A percentile compares a stretch with the other conserved stretches of the same genome.
Conservation (phyloP, 64 coral and sea anemone genomes). For the Montipora sp. region DNA sequence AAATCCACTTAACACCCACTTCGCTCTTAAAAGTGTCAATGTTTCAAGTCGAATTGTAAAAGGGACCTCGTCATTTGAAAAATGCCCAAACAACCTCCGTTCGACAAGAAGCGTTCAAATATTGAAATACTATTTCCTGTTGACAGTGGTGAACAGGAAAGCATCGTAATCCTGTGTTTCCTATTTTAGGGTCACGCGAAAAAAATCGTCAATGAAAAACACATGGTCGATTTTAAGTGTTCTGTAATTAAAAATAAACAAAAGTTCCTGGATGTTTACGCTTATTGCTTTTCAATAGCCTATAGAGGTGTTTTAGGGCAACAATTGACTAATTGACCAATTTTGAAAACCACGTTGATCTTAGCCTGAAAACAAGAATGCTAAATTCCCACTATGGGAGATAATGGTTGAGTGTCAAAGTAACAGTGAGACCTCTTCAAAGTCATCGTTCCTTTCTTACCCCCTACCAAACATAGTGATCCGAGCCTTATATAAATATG, state of each 20-base stretch:
- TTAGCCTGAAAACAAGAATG: conserved; percentile 2
- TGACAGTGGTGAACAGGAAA: conserved; percentile 50
- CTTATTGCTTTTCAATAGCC: conserved; percentile 56
- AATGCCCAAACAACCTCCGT: neutral
- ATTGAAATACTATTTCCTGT: conserved; percentile 48
- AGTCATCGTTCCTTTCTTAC: conserved; percentile 46
- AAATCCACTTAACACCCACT: conserved; percentile 37
- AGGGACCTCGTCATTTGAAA: neutral
- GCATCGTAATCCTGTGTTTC: conserved; percentile 22
- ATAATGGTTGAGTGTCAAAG: conserved; percentile 42
- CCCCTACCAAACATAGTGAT: conserved; percentile 35
- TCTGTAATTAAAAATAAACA: conserved; percentile 29
- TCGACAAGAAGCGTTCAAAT: neutral
- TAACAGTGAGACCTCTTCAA: conserved; percentile 52
- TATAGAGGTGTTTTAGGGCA: neutral
- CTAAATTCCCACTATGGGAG: conserved; percentile 54
- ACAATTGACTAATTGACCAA: conserved; percentile 14
- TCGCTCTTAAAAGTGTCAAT: conserved; percentile 22
- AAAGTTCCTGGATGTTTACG: conserved; percentile 5
- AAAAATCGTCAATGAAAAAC: conserved; percentile 28
- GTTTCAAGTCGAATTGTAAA: conserved; percentile 22
- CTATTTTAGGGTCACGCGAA: conserved; percentile 44
- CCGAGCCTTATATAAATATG: conserved; percentile 14
- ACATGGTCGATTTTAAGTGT: conserved; percentile 32
- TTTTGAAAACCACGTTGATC: conserved; percentile 24